Evolutionary conservation across 2,113 vertebrate species (phyloP).

Genomic region (Cairina moschata): DNA sequence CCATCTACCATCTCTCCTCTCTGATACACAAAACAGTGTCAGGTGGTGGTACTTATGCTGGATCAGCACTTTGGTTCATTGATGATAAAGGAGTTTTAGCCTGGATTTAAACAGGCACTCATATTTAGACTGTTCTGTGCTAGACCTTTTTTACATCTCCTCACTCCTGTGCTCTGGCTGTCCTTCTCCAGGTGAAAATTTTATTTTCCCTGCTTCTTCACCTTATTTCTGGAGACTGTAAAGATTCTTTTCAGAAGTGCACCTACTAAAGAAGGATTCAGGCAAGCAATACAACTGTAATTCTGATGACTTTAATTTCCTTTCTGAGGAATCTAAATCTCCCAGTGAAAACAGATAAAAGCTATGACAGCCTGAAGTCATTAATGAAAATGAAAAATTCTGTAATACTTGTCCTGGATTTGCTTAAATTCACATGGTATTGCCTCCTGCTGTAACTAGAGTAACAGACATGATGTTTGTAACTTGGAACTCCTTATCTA

Average conservation of each 20-base stretch:
- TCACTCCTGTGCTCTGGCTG: background rate
- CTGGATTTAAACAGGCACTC: background rate
- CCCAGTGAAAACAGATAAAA: background rate
- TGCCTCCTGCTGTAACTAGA: background rate
- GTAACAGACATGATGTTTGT: background rate
- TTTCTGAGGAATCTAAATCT: background rate
- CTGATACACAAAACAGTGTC: background rate
- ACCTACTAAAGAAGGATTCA: background rate
- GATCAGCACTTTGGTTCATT: background rate
- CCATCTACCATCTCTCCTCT: background rate
- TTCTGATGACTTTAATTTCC: background rate
- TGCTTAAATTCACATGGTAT: background rate
- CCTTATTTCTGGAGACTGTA: background rate
- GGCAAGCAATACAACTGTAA: background rate
- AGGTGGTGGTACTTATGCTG: background rate
- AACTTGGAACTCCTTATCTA: background rate
- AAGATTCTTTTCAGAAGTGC: background rate
- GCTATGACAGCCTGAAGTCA: background rate
- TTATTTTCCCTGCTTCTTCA: background rate
- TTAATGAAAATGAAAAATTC: background rate
- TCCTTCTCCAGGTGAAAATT: background rate
- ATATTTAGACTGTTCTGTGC: background rate
- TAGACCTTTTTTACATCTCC: background rate
- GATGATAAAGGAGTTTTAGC: background rate
- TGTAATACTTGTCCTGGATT: background rate